Conservation (phyloP, 2,113 vertebrate species). For the Proteles cristata region DNA sequence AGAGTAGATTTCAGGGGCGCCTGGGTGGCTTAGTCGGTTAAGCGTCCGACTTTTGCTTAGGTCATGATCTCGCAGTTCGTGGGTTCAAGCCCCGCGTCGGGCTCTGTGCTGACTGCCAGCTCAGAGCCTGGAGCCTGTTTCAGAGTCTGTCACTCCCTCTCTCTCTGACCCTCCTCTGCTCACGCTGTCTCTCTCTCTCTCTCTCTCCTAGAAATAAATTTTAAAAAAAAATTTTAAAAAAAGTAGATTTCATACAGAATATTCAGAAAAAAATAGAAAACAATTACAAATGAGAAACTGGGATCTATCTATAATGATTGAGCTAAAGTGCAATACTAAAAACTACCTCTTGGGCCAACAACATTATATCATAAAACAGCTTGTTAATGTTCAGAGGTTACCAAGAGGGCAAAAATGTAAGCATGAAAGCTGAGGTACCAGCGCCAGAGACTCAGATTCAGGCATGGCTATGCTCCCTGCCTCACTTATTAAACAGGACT, state of each 20-base stretch:
- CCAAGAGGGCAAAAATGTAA: not conserved
- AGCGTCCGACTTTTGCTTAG: no score
- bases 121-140: no score
- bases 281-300: not conserved
- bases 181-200: no score
- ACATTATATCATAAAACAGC: not conserved
- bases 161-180: no score
- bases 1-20: not conserved
- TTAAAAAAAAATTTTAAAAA: no score
- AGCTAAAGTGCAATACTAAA: not conserved
- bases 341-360: not conserved
- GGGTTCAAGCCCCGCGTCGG: no score
- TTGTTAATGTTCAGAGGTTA: not conserved
- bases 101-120: no score
- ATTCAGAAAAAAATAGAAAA: constrained; percentile 26
- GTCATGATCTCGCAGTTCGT: no score
- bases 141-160: no score
- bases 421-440: not conserved
- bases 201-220: no score
- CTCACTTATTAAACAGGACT: not conserved
- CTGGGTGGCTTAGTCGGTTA: no score
- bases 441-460: accelerated
- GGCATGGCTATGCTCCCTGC: not conserved
- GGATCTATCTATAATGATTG: not conserved
- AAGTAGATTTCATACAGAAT: not conserved